phyloP scores from a whole-genome alignment of 2,888 invertebrate genomes.

The Zygogramma bicolorata region DNA sequence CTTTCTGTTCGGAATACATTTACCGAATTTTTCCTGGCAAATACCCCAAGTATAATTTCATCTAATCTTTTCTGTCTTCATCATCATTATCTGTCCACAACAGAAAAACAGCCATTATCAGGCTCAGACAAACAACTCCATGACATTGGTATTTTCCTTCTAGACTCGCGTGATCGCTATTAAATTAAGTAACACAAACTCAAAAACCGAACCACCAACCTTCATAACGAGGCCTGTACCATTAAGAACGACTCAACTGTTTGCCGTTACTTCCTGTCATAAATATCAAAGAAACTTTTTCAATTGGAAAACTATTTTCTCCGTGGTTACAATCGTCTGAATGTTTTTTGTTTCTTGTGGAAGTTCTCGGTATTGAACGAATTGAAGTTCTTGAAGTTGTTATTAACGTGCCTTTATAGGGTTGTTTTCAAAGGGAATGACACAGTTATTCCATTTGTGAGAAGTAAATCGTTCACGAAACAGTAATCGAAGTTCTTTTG shows the following conservation, averaged over 20 bases:
- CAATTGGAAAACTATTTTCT: slow-evolving; percentile 14
- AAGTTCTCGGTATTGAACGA: neutral
- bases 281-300: slow-evolving; percentile 16
- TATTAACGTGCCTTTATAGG: neutral
- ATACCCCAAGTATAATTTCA: too few relatives aligned
- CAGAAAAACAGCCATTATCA: too few relatives aligned
- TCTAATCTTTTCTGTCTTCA: too few relatives aligned
- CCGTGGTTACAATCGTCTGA: neutral
- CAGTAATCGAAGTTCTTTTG: neutral
- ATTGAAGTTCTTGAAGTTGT: neutral
- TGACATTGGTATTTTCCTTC: too few relatives aligned
- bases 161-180: neutral
- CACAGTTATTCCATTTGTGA: neutral
- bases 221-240: neutral
- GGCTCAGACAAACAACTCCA: too few relatives aligned
- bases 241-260: neutral
- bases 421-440: neutral
- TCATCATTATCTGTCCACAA: too few relatives aligned
- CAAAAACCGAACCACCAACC: neutral
- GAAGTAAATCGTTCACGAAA: neutral
- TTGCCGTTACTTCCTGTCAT: neutral
- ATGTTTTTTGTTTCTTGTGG: neutral
- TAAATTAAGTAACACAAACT: neutral
- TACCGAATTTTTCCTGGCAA: too few relatives aligned
- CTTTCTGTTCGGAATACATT: too few relatives aligned